Evolutionary conservation across 2,888 invertebrate species (phyloP), one percentile per base, ranked within the genome.

Genomic region (Escarpia spicata): DNA sequence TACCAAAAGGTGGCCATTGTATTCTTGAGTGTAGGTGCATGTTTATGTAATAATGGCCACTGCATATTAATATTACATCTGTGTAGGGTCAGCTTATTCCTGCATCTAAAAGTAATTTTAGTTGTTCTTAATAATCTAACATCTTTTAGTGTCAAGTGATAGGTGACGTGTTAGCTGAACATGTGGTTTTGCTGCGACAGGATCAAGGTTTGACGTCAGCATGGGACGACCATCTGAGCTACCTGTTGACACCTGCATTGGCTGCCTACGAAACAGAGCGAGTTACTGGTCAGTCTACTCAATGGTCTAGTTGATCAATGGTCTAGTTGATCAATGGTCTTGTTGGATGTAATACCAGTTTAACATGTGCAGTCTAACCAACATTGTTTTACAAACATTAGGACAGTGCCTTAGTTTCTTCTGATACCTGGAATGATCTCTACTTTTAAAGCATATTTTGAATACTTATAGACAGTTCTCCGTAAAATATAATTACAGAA

Each of bases 201-300:
- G 96, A 96, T 93, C 94, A 95, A 90, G 96, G 96, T 52, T 94
- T 96, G 92, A 95, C 95, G 52, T 96, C 96, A 60, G 92, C 93
- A 3, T 96, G 96, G 96, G 96, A 96, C 94, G 96, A 96, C 93
- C 95, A 96, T 58, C 94, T 96, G 31, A 96, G 96, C 93, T 96
- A 96, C 94, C 94, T 96, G 6, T 94, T 96, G 8, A 96, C 96
- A 15, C 96, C 96, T 92, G 96, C 96, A 6, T 93, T 96, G 90
- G 94, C 96, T 92, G 95, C 96, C 1, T 96, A 96, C 94, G 96
- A 96, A 94, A 95, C 95, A 91, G 96, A 96, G 93, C 94, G 96
- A 93, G 94, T 96, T 52, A 96, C 96, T 94, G 96, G 96, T 95
- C 26, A 75, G 75, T 75, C 6, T 19, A 26, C 75, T 75, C 75